These are phyloP conservation scores for Adrianichthys oophorus DNA, from an alignment of 2,797 vertebrate genomes.

Conservation along the genomic window DNA sequence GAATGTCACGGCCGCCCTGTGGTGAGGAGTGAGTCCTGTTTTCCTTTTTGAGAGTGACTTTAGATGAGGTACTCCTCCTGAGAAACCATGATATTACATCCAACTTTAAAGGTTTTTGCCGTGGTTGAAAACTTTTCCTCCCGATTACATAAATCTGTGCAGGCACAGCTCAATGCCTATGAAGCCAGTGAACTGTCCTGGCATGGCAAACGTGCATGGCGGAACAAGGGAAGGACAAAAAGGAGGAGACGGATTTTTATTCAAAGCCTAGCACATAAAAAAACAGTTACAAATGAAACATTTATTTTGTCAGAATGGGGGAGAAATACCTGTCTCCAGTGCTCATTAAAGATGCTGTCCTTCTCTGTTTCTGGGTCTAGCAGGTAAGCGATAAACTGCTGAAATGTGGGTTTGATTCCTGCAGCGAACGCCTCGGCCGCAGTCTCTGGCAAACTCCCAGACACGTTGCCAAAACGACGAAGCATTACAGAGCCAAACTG, in stretches of 20 bases:
- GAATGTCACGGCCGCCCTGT: too few relatives aligned
- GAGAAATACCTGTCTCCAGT: slow-evolving; percentile 85
- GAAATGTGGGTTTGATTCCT: slow-evolving; percentile 85
- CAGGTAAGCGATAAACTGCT: slow-evolving; percentile 90
- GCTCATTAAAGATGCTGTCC: slow-evolving; percentile 87
- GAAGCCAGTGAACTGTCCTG: too few relatives aligned
- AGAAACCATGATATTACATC: too few relatives aligned
- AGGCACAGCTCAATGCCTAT: too few relatives aligned
- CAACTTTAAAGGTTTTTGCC: too few relatives aligned
- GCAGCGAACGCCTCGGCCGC: slow-evolving; percentile 83
- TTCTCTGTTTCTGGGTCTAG: slow-evolving; percentile 87
- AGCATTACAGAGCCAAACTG: slow-evolving; percentile 86
- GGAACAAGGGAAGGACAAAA: too few relatives aligned
- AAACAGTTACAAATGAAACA: background rate
- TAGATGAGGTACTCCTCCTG: too few relatives aligned
- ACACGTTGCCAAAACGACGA: slow-evolving; percentile 80
- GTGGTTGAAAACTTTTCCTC: too few relatives aligned
- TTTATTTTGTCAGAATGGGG: background rate
- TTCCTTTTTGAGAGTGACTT: too few relatives aligned
- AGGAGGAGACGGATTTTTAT: background rate
- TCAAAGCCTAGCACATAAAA: background rate
- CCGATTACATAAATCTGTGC: too few relatives aligned
- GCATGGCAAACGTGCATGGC: too few relatives aligned
- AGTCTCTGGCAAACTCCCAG: slow-evolving; percentile 75
- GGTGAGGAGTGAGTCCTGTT: too few relatives aligned